Evolutionary conservation across 1,140 invertebrate species (phyloP).

Genomic region (Scaptomyza hsui): DNA sequence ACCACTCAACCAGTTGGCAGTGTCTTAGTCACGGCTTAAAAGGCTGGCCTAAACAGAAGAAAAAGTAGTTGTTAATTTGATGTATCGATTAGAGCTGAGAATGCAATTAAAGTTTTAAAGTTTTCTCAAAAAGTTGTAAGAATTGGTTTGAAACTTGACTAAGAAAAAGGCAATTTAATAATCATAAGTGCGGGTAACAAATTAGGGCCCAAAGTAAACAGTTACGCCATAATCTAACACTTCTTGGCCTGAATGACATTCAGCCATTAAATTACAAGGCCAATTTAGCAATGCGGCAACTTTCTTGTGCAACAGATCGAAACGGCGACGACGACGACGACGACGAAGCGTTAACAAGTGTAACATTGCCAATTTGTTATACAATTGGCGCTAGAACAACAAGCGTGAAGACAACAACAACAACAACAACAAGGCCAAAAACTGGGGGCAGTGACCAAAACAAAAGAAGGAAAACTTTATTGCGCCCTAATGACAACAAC

Average conservation of each 20-base stretch:
- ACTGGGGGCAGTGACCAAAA: constrained; percentile 52
- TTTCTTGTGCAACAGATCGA: constrained; percentile 67
- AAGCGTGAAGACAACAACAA: constrained; percentile 20
- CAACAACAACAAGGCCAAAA: constrained; percentile 1
- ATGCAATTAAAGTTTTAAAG: too few species aligned
- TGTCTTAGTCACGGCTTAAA: constrained; percentile 21
- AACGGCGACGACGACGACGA: too few species aligned
- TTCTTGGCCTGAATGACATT: background rate
- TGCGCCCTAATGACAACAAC: constrained; percentile 21
- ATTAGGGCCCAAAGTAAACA: background rate
- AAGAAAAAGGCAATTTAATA: too few species aligned
- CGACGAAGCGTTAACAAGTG: constrained; percentile 67
- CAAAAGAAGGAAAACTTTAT: constrained; percentile 17
- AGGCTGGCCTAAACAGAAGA: background rate
- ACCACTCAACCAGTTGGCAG: constrained; percentile 3
- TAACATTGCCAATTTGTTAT: constrained; percentile 76
- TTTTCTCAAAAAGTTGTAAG: too few species aligned
- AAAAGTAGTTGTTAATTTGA: background rate
- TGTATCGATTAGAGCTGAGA: constrained; percentile 16
- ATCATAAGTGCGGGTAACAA: too few species aligned
- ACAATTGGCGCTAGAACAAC: constrained; percentile 69
- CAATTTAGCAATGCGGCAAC: constrained; percentile 5
- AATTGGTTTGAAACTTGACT: too few species aligned
- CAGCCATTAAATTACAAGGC: constrained; percentile 4
- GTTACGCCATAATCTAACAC: background rate